phyloP scores from a whole-genome alignment of 35 echinoderm and acorn worm genomes.

The Acanthaster planci region DNA sequence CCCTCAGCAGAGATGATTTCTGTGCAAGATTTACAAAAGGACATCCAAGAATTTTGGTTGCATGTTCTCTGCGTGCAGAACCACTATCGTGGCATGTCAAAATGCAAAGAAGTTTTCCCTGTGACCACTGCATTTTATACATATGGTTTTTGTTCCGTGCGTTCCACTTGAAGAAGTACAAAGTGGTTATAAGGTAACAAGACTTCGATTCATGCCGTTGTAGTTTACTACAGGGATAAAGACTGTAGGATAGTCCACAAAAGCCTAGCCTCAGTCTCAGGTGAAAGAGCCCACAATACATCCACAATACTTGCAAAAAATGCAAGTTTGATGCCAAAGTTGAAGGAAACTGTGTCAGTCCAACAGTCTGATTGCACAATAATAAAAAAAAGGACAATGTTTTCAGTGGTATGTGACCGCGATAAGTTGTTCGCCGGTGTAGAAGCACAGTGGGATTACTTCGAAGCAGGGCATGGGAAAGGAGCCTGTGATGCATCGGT shows the following conservation, averaged over 20 bases:
- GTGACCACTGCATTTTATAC: slow-evolving; percentile 35
- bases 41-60: slow-evolving; percentile 11
- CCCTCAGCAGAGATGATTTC: slow-evolving; percentile 20
- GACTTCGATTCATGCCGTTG: slow-evolving; percentile 27
- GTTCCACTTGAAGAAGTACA: slow-evolving; percentile 60
- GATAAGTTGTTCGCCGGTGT: slow-evolving; percentile 22
- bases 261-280: slow-evolving; percentile 32
- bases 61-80: slow-evolving; percentile 19
- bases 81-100: slow-evolving; percentile 22
- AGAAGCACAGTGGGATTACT: slow-evolving; percentile 47
- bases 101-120: slow-evolving; percentile 23
- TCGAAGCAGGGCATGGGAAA: slow-evolving; percentile 64
- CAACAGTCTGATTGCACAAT: slow-evolving; percentile 55
- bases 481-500: slow-evolving; percentile 52
- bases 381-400: slow-evolving; percentile 47
- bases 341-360: slow-evolving; percentile 28
- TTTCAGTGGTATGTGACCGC: slow-evolving; percentile 33
- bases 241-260: slow-evolving; percentile 7
- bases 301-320: slow-evolving; percentile 27
- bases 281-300: slow-evolving; percentile 22
- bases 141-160: slow-evolving; percentile 68
- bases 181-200: slow-evolving; percentile 46
- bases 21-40: background rate
- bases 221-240: slow-evolving; percentile 47
- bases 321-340: background rate